Evolutionary conservation across 2,113 vertebrate species (phyloP), one percentile per base, ranked within the genome.

Genomic region (Silurus glanis): DNA sequence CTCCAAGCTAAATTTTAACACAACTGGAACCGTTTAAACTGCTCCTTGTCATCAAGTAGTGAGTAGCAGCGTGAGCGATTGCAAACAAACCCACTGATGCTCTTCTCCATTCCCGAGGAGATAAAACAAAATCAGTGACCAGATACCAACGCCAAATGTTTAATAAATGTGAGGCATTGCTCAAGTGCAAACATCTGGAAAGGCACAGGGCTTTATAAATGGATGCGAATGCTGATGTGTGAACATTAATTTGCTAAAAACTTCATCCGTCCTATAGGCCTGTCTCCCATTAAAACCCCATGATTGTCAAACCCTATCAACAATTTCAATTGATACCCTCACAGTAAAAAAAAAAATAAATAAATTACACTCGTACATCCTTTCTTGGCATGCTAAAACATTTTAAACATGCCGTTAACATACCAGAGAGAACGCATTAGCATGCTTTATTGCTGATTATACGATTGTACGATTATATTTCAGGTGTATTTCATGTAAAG

Each of bases 401-500:
- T 84, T 91, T 85, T 85, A 91, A 92, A 87, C 88, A 62, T 92
- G 89, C 92, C 80, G 92, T 93, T 92, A 93, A 86, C 92, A 88
- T 92, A 88, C 93, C 93, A 89, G 91, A 93, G 85, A 90, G 82
- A 91, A 84, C 90, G 92, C 85, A 67, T 93, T 93, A 92, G 92
- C 92, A 88, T 90, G 90, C 92, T 93, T 93, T 91, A 86, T 91
- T 91, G 89, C 92, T 90, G 86, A 93, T 91, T 91, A 89, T 92
- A 92, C 91, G 49, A 12, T 93, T 91, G 21, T 37, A 37, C 37
- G 37, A 37, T 37, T 37, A 37, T 37, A 37, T 93, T 93, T 93
- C 89, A 88, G 72, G 88, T 85, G 88, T 90, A 23, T n/a, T 55
- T 79, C 59, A 92, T 92, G 91, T 91, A 85, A 92, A 93, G 92